These are phyloP conservation scores for Cuniculus paca DNA, from an alignment of 2,797 vertebrate genomes.

Conservation along the genomic window DNA sequence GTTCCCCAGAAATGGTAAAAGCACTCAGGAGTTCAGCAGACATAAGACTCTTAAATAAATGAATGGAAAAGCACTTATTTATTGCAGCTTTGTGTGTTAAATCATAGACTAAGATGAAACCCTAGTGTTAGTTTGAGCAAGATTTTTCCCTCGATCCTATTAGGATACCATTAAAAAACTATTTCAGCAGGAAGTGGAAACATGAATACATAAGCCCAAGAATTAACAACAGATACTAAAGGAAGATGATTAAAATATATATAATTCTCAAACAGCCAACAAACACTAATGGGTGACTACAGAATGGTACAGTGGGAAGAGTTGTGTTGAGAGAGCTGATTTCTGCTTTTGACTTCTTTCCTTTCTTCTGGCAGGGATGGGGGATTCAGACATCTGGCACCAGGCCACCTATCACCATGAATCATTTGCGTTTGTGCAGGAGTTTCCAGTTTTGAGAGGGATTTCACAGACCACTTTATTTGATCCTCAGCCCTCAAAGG, in stretches of 20 bases:
- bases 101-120: background rate
- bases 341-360: background rate
- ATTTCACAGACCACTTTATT: background rate
- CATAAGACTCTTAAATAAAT: slow-evolving; percentile 31
- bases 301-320: background rate
- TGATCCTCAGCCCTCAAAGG: background rate
- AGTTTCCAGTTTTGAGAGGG: background rate
- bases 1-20: background rate
- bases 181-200: background rate
- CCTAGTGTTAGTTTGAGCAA: background rate
- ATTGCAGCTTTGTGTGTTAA: background rate
- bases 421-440: background rate
- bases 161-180: background rate
- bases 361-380: background rate
- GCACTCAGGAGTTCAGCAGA: background rate
- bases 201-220: background rate
- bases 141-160: slow-evolving; percentile 2
- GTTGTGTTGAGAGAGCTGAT: background rate
- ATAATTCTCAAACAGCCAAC: background rate
- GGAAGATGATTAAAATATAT: background rate
- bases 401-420: too few species aligned
- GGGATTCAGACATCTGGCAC: background rate
- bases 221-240: background rate
- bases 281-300: background rate
- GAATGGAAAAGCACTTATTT: background rate